Base-by-base conservation (phyloP, 2,888 invertebrate species). In the Cynaeus angustus region DNA sequence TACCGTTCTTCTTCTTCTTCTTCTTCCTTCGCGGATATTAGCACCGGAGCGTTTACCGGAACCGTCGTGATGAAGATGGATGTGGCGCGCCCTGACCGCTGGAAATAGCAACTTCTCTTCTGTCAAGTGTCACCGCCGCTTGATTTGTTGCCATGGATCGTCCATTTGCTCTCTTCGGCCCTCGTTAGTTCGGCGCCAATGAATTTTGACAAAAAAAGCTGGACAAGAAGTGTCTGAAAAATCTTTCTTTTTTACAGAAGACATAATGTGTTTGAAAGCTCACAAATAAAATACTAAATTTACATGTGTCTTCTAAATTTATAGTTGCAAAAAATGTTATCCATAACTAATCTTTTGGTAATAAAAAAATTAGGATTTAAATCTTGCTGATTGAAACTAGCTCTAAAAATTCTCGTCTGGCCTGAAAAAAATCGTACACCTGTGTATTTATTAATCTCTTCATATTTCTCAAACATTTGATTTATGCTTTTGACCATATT, bases 51-150 rank as follows among this genome's bases (percentile, higher is more conserved):
- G 26, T 53, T 55, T 16, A 66, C 66, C 66, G 66, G 56, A 66
- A 66, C 66, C 66, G 56, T 4, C 14, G 53, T 70, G 69, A 70
- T 65, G 69, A 70, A 70, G 69, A 70, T 66, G 69, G 56, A 70
- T 70, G 69, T 13, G 59, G 50, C 59, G 56, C 59, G 58, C 50
- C 46, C 48, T 48, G 48, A 30, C 41, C 64, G 64, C 62, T 69
- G 46, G 58, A 70, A 70, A 70, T 70, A 70, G 53, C 70, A 45
- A 50, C 66, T 53, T 16, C 43, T 69, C 45, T 62, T 13, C 21
- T 68, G 69, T 69, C 69, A 58, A 66, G 13, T 70, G 55, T 66
- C 52, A 46, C 59, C 26, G 41, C 41, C 12, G 16, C 45, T 52
- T 65, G 69, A 66, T 66, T 65, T 69, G 69, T 65, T 12, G 65